phyloP scores from a whole-genome alignment of 2,888 invertebrate species.

The Tethea ocularis region DNA sequence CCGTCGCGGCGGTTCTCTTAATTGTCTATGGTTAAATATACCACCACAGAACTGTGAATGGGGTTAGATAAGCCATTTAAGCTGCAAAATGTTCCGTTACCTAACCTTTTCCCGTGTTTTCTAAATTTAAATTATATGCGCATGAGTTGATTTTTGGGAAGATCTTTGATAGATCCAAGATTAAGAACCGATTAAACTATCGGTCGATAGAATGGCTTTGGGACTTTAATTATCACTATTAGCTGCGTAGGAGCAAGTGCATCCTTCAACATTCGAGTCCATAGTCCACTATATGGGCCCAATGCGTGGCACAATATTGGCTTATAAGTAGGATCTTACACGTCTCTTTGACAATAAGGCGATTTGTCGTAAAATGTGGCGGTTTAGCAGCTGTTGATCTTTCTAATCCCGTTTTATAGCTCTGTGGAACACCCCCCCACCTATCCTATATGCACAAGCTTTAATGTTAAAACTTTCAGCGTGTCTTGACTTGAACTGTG shows the following conservation, averaged over 20 bases:
- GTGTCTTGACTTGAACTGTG: conserved; percentile 47
- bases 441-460: conserved; percentile 44
- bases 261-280: too few relatives aligned
- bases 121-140: background rate
- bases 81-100: too few relatives aligned
- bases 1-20: conserved; percentile 67
- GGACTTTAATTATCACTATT: too few relatives aligned
- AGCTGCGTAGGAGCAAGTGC: too few relatives aligned
- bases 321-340: too few relatives aligned
- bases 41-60: background rate
- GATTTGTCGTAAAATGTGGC: background rate
- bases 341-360: background rate
- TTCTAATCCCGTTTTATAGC: background rate
- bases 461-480: conserved; percentile 34
- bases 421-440: conserved; percentile 16
- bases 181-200: too few relatives aligned
- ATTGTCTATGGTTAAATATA: conserved; percentile 15
- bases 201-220: too few relatives aligned
- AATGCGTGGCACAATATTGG: too few relatives aligned
- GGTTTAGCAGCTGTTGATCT: background rate
- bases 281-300: too few relatives aligned
- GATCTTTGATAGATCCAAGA: too few relatives aligned
- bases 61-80: background rate
- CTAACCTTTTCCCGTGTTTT: too few relatives aligned
- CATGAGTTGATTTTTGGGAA: background rate